Evolutionary conservation across 1,140 invertebrate genomes (phyloP).

Genomic region (Metopolophium dirhodum): DNA sequence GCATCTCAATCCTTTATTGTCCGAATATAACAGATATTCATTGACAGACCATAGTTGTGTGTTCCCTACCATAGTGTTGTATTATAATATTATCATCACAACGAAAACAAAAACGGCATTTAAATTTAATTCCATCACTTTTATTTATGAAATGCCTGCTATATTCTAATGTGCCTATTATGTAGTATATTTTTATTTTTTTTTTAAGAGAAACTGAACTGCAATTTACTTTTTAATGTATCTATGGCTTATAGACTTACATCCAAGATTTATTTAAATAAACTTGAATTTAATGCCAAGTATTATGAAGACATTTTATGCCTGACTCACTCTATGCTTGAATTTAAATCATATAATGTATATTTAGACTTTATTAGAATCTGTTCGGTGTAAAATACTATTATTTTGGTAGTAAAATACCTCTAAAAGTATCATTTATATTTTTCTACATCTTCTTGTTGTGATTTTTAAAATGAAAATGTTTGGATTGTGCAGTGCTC

Average conservation of each 20-base stretch:
- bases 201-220: background rate
- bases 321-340: background rate
- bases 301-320: background rate
- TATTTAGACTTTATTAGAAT: background rate
- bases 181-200: background rate
- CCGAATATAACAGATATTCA: background rate
- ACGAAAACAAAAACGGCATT: background rate
- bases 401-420: background rate
- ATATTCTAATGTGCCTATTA: background rate
- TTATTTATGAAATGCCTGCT: background rate
- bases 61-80: background rate
- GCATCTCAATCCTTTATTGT: background rate
- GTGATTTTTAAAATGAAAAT: too few relatives aligned
- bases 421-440: too few relatives aligned
- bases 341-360: background rate
- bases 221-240: background rate
- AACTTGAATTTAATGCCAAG: background rate
- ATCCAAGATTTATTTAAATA: background rate
- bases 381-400: background rate
- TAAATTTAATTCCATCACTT: background rate
- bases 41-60: background rate
- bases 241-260: background rate
- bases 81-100: background rate
- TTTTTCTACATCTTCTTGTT: too few relatives aligned
- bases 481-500: too few relatives aligned